These are phyloP conservation scores for Lepidocyrtoides sp. DNA, from an alignment of 2,888 invertebrate species.

Conservation along the genomic window DNA sequence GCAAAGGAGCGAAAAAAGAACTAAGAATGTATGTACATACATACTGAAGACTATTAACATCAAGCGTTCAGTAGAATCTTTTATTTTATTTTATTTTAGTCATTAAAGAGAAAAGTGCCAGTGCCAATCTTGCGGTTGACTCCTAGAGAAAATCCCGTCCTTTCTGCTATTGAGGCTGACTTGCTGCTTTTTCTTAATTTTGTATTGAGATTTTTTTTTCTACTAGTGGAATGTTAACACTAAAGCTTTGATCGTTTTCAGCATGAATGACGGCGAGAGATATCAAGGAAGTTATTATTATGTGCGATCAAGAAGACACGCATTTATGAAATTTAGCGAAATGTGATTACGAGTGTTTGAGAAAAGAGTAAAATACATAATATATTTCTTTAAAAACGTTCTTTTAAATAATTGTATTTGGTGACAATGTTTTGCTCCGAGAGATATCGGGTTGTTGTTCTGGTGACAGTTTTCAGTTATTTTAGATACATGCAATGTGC, in stretches of 20 bases:
- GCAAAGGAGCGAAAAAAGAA: no score
- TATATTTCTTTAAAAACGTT: not conserved
- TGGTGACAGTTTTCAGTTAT: constrained; percentile 52
- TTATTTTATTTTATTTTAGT: not conserved
- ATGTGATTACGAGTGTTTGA: not conserved
- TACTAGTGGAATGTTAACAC: not conserved
- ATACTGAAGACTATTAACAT: no score
- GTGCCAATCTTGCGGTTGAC: constrained; percentile 14
- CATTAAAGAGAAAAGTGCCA: not conserved
- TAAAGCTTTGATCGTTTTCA: constrained; percentile 39
- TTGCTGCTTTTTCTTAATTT: not conserved
- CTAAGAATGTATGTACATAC: no score
- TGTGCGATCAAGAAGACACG: not conserved
- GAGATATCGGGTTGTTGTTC: constrained; percentile 31
- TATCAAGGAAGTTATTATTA: not conserved
- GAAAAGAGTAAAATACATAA: not conserved
- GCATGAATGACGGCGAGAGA: constrained; percentile 7
- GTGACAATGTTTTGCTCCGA: constrained; percentile 62
- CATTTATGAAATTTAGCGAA: not conserved
- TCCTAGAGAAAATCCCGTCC: not conserved
- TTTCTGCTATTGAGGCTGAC: not conserved
- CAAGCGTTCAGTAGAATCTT: no score
- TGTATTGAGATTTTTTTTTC: not conserved
- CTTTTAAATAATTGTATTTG: not conserved
- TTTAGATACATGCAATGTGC: constrained; percentile 20